Evolutionary conservation across 2,113 vertebrate genomes (phyloP).

Genomic region (Notarius quadriscutis): DNA sequence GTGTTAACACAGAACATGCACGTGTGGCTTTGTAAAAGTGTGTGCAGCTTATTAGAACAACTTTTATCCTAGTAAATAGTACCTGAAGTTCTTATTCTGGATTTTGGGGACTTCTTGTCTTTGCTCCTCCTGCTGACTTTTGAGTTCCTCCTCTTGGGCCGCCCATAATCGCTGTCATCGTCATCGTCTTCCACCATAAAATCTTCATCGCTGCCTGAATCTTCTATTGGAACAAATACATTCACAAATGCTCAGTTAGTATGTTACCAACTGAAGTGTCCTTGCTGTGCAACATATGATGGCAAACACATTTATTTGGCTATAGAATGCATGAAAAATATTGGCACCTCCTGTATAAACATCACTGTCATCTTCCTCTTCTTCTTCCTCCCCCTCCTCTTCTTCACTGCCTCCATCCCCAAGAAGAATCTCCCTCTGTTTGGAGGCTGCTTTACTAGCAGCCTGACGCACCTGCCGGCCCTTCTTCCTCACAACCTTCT

Average conservation of each 20-base stretch:
- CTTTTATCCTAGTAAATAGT: slow-evolving; percentile 38
- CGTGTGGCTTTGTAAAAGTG: neutral
- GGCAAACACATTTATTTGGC: neutral
- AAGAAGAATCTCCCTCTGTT: slow-evolving; percentile 96
- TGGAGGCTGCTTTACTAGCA: slow-evolving; percentile 95
- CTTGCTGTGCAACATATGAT: neutral
- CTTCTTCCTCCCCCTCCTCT: slow-evolving; percentile 89
- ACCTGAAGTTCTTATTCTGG: slow-evolving; percentile 97
- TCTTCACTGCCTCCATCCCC: slow-evolving; percentile 95
- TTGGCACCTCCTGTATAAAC: slow-evolving; percentile 54
- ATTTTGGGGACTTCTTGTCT: slow-evolving; percentile 97
- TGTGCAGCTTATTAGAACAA: too few relatives aligned
- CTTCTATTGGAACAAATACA: slow-evolving; percentile 65
- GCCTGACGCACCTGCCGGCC: slow-evolving; percentile 94
- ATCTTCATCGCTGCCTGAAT: slow-evolving; percentile 96
- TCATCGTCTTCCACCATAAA: slow-evolving; percentile 94
- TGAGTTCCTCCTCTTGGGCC: slow-evolving; percentile 93
- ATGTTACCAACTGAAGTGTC: neutral
- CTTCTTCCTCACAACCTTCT: slow-evolving; percentile 91
- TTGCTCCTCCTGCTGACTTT: slow-evolving; percentile 89
- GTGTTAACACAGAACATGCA: neutral
- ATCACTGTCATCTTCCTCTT: slow-evolving; percentile 66
- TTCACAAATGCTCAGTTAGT: neutral
- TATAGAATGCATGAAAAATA: neutral
- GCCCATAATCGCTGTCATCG: slow-evolving; percentile 96